Evolutionary conservation across 1,140 invertebrate genomes (phyloP).

Genomic region (Eriosoma lanigerum): DNA sequence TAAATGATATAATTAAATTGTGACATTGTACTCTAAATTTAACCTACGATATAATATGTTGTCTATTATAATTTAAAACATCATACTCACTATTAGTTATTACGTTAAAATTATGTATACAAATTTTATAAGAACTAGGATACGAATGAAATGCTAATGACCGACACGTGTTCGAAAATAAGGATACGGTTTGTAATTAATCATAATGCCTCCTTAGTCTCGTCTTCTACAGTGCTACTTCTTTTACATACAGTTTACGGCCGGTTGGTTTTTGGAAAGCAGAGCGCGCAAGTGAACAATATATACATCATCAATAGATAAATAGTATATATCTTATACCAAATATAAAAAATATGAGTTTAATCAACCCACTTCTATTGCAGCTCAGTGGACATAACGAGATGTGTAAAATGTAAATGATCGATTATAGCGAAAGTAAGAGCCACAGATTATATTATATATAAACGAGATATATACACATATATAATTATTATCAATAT

Average conservation of each 20-base stretch:
- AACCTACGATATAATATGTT: no score
- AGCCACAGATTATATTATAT: neutral
- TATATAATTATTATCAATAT: neutral
- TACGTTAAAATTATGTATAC: no score
- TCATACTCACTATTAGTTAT: no score
- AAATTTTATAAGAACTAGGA: no score
- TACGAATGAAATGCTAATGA: neutral
- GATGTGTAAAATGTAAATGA: conserved; percentile 33
- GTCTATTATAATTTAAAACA: no score
- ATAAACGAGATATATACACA: no score
- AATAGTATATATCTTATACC: neutral
- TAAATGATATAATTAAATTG: no score
- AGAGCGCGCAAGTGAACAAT: conserved; percentile 33
- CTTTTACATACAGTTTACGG: conserved; percentile 10
- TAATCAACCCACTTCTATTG: neutral
- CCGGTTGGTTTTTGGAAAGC: conserved; percentile 39
- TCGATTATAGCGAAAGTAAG: conserved; percentile 46
- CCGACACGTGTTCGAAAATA: neutral
- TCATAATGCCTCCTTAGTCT: neutral
- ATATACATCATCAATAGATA: conserved; percentile 6
- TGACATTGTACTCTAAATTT: no score
- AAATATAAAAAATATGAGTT: neutral
- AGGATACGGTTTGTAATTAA: conserved; percentile 32
- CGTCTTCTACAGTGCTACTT: neutral
- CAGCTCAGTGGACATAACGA: neutral